Evolutionary conservation across 2,113 vertebrate species (phyloP).

Genomic region (Mirounga angustirostris): DNA sequence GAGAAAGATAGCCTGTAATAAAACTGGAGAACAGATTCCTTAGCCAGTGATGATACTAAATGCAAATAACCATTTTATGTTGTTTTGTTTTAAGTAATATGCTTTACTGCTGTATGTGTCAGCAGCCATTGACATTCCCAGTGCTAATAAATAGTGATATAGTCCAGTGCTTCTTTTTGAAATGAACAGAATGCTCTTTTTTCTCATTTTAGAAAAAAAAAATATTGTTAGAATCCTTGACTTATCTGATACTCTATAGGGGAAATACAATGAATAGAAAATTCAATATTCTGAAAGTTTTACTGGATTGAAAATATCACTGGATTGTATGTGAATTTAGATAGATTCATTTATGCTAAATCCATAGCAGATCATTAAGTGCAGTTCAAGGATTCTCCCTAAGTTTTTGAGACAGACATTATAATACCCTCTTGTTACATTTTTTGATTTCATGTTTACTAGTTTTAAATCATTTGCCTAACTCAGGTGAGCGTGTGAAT

Average conservation of each 20-base stretch:
- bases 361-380: neutral
- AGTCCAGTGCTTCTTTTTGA: neutral
- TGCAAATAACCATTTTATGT: neutral
- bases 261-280: neutral
- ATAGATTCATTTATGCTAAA: neutral
- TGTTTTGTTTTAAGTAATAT: neutral
- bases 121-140: neutral
- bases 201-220: neutral
- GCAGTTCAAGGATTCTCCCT: neutral
- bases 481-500: neutral
- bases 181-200: neutral
- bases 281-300: neutral
- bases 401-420: neutral
- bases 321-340: neutral
- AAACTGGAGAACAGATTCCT: neutral
- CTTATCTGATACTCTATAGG: neutral
- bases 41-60: neutral
- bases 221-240: neutral
- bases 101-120: neutral
- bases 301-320: neutral
- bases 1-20: neutral
- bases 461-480: slow-evolving; percentile 14
- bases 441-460: neutral
- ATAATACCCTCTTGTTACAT: neutral
- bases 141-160: neutral